Percentiles rank a stretch among this genome's conserved stretches.
phyloP scores from a whole-genome alignment of 2,113 vertebrate genomes.

The Sigmodon hispidus region DNA sequence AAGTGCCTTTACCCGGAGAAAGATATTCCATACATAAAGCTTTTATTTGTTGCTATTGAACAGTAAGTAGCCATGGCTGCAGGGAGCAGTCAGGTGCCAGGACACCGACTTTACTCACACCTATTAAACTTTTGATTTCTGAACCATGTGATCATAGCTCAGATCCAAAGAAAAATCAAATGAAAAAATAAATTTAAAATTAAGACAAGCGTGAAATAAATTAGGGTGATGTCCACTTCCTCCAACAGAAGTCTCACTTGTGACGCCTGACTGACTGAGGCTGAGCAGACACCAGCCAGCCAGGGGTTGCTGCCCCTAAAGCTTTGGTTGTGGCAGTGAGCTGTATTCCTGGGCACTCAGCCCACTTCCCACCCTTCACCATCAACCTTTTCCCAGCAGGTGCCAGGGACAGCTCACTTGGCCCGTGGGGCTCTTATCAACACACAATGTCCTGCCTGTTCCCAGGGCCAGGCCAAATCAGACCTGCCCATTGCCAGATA shows the following conservation, averaged over 20 bases:
- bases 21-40: too few relatives aligned
- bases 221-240: constrained; percentile 23
- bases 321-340: not conserved
- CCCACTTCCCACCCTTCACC: not conserved
- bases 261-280: constrained; percentile 29
- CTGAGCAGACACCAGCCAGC: not conserved
- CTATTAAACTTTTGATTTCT: constrained; percentile 73
- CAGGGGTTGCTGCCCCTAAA: not conserved
- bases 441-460: constrained; percentile 19
- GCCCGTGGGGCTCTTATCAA: not conserved
- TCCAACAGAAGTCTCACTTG: constrained; percentile 23
- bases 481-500: not conserved
- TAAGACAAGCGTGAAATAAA: constrained; percentile 76
- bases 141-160: constrained; percentile 57
- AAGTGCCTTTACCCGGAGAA: not conserved
- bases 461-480: fast-evolving
- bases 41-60: not conserved
- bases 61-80: not conserved
- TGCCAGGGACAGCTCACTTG: not conserved
- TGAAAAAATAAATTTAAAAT: constrained; percentile 74
- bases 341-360: not conserved
- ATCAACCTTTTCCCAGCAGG: not conserved
- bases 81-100: not conserved
- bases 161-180: constrained; percentile 55
- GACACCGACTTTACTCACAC: not conserved